These are phyloP conservation scores for Abramis brama DNA, from an alignment of 2,113 vertebrate genomes.

Conservation along the genomic window DNA sequence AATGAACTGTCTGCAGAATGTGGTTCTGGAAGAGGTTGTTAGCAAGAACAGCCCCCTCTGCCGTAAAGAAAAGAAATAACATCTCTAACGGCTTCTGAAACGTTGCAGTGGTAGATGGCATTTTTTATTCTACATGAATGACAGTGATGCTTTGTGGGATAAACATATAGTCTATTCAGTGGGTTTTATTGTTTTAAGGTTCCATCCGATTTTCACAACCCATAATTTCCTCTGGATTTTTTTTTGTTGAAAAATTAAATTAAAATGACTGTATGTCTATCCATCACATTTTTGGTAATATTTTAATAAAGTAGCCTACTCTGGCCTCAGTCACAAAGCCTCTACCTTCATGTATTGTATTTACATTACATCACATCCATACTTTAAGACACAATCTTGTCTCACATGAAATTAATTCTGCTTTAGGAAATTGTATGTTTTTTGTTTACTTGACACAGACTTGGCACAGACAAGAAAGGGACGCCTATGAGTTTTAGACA, in stretches of 20 bases:
- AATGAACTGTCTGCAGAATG: neutral
- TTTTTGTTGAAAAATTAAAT: neutral
- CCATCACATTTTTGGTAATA: neutral
- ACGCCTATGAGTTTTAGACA: conserved; percentile 48
- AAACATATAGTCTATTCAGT: neutral
- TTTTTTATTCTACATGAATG: neutral
- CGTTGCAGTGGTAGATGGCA: neutral
- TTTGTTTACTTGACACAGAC: neutral
- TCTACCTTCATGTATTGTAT: neutral
- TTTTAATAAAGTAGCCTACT: neutral
- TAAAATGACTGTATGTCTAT: neutral
- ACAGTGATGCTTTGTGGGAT: neutral
- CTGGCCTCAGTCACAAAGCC: neutral
- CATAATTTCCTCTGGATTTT: neutral
- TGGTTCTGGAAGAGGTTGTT: neutral
- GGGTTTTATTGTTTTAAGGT: neutral
- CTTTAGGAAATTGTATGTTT: neutral
- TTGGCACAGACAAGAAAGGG: conserved; percentile 22
- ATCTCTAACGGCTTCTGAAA: neutral
- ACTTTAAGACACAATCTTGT: neutral
- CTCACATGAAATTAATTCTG: neutral
- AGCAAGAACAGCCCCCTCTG: conserved; percentile 3
- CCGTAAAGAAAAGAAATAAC: neutral
- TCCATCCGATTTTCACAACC: neutral
- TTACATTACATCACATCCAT: neutral